Percentiles rank a stretch among this genome's conserved stretches.
phyloP scores from a whole-genome alignment of 2,113 vertebrate genomes.

The Peromyscus polionotus region DNA sequence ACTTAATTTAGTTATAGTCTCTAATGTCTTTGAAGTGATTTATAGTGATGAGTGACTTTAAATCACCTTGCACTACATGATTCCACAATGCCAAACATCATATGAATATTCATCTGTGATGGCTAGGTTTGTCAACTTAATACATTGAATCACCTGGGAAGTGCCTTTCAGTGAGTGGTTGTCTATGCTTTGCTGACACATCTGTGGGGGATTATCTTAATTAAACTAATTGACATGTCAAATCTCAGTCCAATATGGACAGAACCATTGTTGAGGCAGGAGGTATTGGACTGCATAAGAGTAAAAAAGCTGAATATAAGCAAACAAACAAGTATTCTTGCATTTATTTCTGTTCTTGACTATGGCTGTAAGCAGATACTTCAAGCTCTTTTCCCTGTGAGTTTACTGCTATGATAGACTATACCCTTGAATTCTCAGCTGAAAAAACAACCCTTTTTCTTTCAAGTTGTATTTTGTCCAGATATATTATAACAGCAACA shows the following conservation, averaged over 20 bases:
- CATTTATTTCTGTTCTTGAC: neutral
- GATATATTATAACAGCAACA: neutral
- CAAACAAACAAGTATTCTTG: neutral
- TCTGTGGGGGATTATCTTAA: neutral
- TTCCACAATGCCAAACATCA: neutral
- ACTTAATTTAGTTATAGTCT: neutral
- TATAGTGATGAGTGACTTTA: neutral
- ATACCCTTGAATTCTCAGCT: neutral
- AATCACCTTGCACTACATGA: neutral
- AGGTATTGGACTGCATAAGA: neutral
- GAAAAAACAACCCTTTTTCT: neutral
- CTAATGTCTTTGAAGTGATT: constrained; percentile 6
- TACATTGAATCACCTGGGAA: neutral
- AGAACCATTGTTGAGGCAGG: neutral
- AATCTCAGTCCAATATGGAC: neutral
- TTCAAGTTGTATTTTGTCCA: neutral
- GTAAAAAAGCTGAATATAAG: neutral
- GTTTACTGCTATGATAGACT: neutral
- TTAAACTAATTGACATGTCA: neutral
- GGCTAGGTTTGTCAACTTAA: neutral
- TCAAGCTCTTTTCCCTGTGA: neutral
- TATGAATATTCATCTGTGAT: neutral
- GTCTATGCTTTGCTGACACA: neutral
- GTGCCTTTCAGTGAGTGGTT: neutral
- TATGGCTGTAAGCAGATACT: neutral